Conservation (phyloP, 2,888 invertebrate species). For the Mystacides longicornis region DNA sequence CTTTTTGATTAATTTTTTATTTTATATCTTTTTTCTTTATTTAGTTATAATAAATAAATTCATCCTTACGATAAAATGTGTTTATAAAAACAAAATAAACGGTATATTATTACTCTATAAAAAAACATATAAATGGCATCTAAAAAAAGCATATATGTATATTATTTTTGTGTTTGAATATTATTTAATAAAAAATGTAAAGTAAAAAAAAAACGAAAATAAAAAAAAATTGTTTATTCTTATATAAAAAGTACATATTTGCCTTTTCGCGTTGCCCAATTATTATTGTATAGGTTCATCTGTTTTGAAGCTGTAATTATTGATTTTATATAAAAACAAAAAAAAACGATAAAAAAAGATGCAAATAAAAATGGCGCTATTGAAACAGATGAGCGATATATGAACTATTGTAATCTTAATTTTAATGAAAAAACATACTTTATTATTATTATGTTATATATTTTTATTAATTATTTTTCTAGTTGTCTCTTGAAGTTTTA, state of each 20-base stretch:
- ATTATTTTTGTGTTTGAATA: too few species aligned
- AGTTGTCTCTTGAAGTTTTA: conserved; percentile 23
- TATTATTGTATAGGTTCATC: neutral
- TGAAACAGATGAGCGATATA: neutral
- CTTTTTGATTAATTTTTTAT: too few species aligned
- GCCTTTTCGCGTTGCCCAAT: neutral
- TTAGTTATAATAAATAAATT: neutral
- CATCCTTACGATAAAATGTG: neutral
- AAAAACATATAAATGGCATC: neutral
- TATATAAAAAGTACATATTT: neutral
- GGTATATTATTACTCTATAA: neutral
- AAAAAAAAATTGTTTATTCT: neutral
- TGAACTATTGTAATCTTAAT: neutral
- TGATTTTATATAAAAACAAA: too few species aligned
- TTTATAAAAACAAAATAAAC: neutral
- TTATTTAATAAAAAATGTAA: neutral
- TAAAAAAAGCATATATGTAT: too few species aligned
- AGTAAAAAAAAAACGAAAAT: neutral
- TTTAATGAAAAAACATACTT: neutral
- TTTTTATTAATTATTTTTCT: conserved; percentile 10
- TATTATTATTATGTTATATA: conserved; percentile 2
- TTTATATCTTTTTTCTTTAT: neutral
- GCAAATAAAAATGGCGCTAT: neutral
- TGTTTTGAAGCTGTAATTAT: neutral
- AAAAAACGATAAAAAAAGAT: neutral